Evolutionary conservation across 2,888 invertebrate genomes (phyloP).

Genomic region (Cosmorhoe ocellata): DNA sequence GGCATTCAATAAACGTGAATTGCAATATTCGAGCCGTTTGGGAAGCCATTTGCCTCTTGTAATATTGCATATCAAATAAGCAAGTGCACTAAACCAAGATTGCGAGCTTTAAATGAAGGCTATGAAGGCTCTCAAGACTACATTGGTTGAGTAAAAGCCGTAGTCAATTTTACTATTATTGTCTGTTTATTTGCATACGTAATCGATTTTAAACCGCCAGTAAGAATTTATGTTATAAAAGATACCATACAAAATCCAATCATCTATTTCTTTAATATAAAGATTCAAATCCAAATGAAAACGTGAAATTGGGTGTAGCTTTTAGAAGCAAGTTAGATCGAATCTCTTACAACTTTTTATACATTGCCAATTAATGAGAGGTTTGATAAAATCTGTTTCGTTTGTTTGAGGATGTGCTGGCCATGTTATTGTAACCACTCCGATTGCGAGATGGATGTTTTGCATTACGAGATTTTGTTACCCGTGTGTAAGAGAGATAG

Average conservation of each 20-base stretch:
- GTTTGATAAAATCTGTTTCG: constrained; percentile 10
- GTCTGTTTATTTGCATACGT: neutral
- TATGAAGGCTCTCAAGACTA: neutral
- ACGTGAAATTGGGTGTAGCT: too few species aligned
- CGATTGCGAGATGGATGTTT: constrained; percentile 12
- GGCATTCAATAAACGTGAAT: constrained; percentile 1
- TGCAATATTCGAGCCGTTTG: neutral
- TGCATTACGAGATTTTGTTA: constrained; percentile 3
- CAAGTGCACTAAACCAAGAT: neutral
- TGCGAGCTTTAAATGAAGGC: neutral
- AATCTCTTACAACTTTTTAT: constrained; percentile 27
- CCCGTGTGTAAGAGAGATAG: neutral
- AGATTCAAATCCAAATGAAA: constrained; percentile 1
- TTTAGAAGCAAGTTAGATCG: neutral
- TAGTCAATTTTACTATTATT: neutral
- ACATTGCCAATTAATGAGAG: constrained; percentile 15
- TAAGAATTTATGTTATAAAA: neutral
- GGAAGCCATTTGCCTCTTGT: neutral
- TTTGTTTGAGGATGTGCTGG: constrained; percentile 17
- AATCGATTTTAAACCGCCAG: neutral
- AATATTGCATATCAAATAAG: constrained; percentile 7
- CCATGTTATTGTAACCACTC: constrained; percentile 11
- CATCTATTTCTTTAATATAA: neutral
- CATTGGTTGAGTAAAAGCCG: neutral
- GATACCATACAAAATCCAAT: constrained; percentile 3